These are phyloP conservation scores for Arvicanthis niloticus DNA, from an alignment of 2,113 vertebrate genomes.

Conservation along the genomic window DNA sequence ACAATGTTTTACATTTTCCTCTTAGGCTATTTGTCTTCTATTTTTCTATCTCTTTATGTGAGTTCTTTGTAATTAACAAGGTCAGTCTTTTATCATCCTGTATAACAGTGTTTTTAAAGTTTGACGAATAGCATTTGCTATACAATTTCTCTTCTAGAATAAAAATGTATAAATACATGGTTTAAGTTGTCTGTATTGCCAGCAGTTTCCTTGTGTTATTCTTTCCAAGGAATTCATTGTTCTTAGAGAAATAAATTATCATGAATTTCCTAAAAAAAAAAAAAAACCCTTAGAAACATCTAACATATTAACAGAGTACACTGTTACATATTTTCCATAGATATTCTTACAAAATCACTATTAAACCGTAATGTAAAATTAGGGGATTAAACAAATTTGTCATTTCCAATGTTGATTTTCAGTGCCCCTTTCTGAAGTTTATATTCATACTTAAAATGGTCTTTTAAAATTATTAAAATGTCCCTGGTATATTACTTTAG, in stretches of 20 bases:
- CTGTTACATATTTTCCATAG: neutral
- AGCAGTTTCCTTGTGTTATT: no score
- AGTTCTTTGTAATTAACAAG: neutral
- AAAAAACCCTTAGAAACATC: neutral
- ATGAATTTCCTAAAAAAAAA: no score
- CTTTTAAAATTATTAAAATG: neutral
- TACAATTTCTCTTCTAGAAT: neutral
- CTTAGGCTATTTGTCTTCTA: neutral
- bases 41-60: neutral
- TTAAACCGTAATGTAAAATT: neutral
- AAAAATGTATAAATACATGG: neutral
- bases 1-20: neutral
- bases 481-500: neutral
- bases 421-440: neutral
- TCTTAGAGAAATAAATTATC: no score
- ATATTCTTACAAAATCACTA: neutral
- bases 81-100: neutral
- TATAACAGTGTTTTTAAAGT: neutral
- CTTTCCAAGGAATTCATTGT: no score
- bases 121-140: neutral
- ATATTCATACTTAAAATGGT: neutral
- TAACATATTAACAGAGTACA: neutral
- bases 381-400: neutral
- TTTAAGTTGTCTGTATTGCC: no score
- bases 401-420: neutral